Base-by-base conservation (phyloP, 2,888 invertebrate genomes). In the Molanna angustata region DNA sequence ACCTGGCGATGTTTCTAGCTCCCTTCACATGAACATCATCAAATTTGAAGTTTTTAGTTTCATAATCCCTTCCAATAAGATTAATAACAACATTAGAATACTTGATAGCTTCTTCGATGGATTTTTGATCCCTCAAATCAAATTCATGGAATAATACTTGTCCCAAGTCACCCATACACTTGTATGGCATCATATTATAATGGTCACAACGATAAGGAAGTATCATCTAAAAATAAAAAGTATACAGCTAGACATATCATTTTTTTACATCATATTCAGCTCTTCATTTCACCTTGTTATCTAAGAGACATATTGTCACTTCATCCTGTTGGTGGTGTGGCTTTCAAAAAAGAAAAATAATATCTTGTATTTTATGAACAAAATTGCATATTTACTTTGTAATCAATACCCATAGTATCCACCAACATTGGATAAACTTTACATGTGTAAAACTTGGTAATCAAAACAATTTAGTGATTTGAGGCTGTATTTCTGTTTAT, bases 11-110 rank as follows among this genome's bases (percentile, higher is more conserved):
- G 11, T 80, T 81, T 33, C 87, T 79, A 0, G 97, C 86, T 7
- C 93, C 95, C 13, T 85, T 83, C 0, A 91, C 87, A 76, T 98
- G 84, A 0, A 96, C 92, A 74, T 94, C 93, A 49, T 87, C 74
- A 66, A 84, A 94, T 49, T 79, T 84, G 65, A 86, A 99, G 70
- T 94, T 94, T 73, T 82, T 88, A 0, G 98, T 98, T 70, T 95
- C 94, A 79, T 85, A 92, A 62, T 94, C 91, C 32, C 90, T 80
- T 3, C 98, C 97, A 59, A 99, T 80, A 53, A 97, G 76, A 70
- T 99, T 99, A 60, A 99, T 85, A 1, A 98, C 99, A 46, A 98
- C 93, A 76, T 98, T 96, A 1, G 98, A 98, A 74, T 99, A 90
- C 66, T 89, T 88, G 32, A 99, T 84, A 7, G 88, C 86, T 64